These are phyloP conservation scores for Bilobella aurantiaca DNA, from an alignment of 1,140 invertebrate genomes.

Conservation along the genomic window DNA sequence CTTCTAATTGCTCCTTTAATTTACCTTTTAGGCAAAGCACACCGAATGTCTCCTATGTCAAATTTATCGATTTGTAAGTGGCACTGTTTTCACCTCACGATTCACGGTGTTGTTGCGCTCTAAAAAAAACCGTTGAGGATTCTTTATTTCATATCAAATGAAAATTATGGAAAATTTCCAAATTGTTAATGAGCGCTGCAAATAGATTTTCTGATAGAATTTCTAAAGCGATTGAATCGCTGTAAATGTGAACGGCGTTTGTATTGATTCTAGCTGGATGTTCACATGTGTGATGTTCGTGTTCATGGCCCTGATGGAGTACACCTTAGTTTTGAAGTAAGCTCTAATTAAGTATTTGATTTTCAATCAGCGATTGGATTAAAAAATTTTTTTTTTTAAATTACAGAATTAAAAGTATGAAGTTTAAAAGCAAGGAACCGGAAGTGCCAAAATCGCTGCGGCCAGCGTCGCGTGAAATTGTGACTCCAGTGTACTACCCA, in stretches of 20 bases:
- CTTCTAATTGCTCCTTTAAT: neutral
- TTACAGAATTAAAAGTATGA: neutral
- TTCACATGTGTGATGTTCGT: conserved; percentile 60
- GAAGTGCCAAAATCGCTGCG: neutral
- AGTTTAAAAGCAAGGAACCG: neutral
- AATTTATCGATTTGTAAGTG: conserved; percentile 62
- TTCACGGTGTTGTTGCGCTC: no score
- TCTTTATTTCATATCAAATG: no score
- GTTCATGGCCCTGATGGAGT: conserved; percentile 59
- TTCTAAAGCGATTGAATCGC: no score
- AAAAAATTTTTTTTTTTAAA: neutral
- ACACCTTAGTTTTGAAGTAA: conserved; percentile 50
- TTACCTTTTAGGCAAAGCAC: conserved; percentile 48
- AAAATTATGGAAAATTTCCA: no score
- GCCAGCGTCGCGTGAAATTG: neutral
- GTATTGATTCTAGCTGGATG: no score
- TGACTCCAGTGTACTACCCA: neutral
- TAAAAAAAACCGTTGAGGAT: no score
- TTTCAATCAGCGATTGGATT: no score
- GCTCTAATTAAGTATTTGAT: neutral
- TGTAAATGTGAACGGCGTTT: no score
- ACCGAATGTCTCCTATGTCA: conserved; percentile 52
- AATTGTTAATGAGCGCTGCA: no score
- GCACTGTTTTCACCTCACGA: no score
- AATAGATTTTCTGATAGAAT: no score